Evolutionary conservation across 1,140 invertebrate species (phyloP).

Genomic region (Ectropis grisescens): DNA sequence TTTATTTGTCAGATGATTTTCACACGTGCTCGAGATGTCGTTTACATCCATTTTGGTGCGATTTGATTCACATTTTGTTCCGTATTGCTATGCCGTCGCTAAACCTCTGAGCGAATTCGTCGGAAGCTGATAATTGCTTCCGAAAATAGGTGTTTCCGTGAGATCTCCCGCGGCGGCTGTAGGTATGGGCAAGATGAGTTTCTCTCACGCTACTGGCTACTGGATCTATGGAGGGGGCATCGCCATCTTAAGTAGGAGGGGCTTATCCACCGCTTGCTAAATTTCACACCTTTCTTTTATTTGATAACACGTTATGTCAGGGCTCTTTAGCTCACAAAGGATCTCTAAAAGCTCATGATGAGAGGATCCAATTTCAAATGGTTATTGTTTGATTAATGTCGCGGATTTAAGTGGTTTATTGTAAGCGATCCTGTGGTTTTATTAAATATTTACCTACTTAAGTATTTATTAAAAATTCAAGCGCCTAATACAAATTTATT

Average conservation of each 20-base stretch:
- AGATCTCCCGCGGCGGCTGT: constrained; percentile 29
- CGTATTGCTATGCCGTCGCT: constrained; percentile 1
- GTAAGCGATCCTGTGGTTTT: constrained; percentile 12
- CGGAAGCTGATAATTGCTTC: constrained; percentile 54
- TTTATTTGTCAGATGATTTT: constrained; percentile 17
- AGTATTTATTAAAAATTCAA: too few species aligned
- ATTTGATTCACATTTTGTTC: too few species aligned
- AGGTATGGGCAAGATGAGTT: constrained; percentile 43
- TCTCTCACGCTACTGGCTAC: constrained; percentile 51
- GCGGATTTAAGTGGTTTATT: constrained; percentile 48
- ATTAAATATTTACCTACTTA: too few species aligned
- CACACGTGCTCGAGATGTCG: constrained; percentile 53
- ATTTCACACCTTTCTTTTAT: constrained; percentile 70
- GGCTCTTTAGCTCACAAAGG: constrained; percentile 60
- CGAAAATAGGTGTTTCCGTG: constrained; percentile 59
- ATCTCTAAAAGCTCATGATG: constrained; percentile 64
- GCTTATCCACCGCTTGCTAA: constrained; percentile 54
- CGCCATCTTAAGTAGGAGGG: constrained; percentile 64
- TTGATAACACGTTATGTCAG: constrained; percentile 64
- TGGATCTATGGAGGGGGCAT: constrained; percentile 37
- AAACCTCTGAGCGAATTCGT: constrained; percentile 5
- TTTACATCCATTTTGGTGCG: constrained; percentile 28
- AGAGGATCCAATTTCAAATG: constrained; percentile 40
- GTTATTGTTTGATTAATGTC: constrained; percentile 56
- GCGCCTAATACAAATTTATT: too few species aligned